Evolutionary conservation across 2,113 vertebrate species (phyloP).

Genomic region (Etia nguti): DNA sequence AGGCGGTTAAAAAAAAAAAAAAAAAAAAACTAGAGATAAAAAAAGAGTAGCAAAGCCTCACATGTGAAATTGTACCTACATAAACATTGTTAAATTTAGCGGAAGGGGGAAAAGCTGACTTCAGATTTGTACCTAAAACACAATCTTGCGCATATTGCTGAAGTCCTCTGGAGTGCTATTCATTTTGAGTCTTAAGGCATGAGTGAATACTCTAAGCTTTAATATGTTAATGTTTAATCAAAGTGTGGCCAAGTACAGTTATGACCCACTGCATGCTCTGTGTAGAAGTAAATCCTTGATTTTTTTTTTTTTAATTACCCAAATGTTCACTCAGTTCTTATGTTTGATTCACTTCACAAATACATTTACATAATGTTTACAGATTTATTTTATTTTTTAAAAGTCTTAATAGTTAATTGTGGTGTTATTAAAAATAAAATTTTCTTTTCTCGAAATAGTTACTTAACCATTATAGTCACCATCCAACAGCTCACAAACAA

Average conservation of each 20-base stretch:
- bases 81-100: background rate
- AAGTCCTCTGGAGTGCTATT: background rate
- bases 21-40: background rate
- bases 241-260: slow-evolving; percentile 30
- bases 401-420: background rate
- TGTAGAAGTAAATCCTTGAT: slow-evolving; percentile 4
- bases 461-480: background rate
- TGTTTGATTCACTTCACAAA: background rate
- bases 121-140: background rate
- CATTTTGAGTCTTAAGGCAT: background rate
- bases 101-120: background rate
- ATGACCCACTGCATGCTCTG: slow-evolving; percentile 42
- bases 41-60: background rate
- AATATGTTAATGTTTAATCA: background rate
- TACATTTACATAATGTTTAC: background rate
- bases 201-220: background rate
- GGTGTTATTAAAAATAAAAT: background rate
- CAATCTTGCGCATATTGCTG: background rate
- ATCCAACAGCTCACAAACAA: background rate
- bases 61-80: background rate
- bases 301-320: background rate
- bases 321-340: background rate
- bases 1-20: background rate
- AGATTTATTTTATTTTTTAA: background rate
- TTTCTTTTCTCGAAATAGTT: background rate